Base-by-base conservation (phyloP, 1,140 invertebrate genomes). In the Globodera ellingtonae region DNA sequence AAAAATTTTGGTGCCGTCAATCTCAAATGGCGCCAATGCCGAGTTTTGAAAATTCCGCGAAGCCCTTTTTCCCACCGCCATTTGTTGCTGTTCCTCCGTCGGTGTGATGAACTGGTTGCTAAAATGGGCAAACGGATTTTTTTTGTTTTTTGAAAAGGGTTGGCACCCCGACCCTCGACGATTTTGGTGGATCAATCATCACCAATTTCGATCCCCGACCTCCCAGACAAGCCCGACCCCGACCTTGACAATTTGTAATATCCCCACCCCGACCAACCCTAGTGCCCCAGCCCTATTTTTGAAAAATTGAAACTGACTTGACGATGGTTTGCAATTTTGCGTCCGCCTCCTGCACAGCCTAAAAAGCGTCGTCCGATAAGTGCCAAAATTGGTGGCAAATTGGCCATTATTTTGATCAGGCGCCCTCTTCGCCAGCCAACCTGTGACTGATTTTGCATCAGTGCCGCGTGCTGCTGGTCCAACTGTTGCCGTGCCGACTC, bases 401-500 rank as follows among this genome's bases (percentile, higher is more conserved):
- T 15, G 4, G 18, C 4, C 56, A 18, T 18, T 5, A 13, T 62
- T 35, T 52, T 18, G 1, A 62, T 15, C 15, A 52, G 50, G 1
- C 50, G 7, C 4, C 50, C 50, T 13, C 50, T 4, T 4, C 18
- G 2, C 15, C 15, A 8, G 6, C 35, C 35, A 13, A 18, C 67
- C 67, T 44, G 24, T 18, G 67, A 35, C n/a, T 70, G 67, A 21
- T 70, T 70, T 10, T 35, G 35, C 67, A 70, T 70, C 67, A 35
- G 35, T 35, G 67, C 67, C 67, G 67, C 67, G 67, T 70, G 67
- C 67, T 10, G 67, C n/a, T 70, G 67, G 67, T 70, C 67, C 67
- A 70, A 47, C 35, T 70, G 35, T 47, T 35, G 35, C n/a, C 67
- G 24, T 35, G 67, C 67, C 67, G 24, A 10, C 46, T 70, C 67